Evolutionary conservation across 2,888 invertebrate genomes (phyloP).

Genomic region (Galerucella nymphaeae): DNA sequence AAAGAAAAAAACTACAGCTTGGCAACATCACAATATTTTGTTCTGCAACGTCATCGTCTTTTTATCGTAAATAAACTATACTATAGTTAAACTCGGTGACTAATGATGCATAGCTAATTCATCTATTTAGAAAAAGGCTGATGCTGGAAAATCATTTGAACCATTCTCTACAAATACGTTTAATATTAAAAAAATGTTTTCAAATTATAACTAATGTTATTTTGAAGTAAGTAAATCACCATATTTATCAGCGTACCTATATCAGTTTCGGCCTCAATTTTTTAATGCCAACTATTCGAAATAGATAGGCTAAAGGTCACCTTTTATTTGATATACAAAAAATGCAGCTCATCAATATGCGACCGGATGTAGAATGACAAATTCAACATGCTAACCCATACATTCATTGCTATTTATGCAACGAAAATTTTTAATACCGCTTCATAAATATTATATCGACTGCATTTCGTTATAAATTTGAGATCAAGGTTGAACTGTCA

Average conservation of each 20-base stretch:
- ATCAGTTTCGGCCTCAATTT: slow-evolving; percentile 19
- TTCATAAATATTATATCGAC: slow-evolving; percentile 40
- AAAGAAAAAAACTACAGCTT: too few relatives aligned
- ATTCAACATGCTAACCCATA: slow-evolving; percentile 47
- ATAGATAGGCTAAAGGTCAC: slow-evolving; percentile 18
- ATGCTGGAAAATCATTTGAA: too few relatives aligned
- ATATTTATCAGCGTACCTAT: not conserved
- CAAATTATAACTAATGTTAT: not conserved
- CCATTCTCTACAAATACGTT: not conserved
- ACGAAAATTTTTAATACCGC: slow-evolving; percentile 16
- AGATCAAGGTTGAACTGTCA: slow-evolving; percentile 33
- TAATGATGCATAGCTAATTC: too few relatives aligned
- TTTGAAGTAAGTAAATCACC: not conserved
- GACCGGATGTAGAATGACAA: slow-evolving; percentile 44
- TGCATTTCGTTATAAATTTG: slow-evolving; percentile 35
- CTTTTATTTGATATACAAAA: slow-evolving; percentile 29
- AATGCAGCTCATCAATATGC: slow-evolving; percentile 26
- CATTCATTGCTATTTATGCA: slow-evolving; percentile 42
- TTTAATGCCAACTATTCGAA: slow-evolving; percentile 12
- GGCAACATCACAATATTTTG: too few relatives aligned
- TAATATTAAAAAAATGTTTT: not conserved
- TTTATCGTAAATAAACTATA: too few relatives aligned
- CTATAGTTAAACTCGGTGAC: too few relatives aligned
- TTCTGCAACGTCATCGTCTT: too few relatives aligned
- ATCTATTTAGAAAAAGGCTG: too few relatives aligned